Base-by-base conservation (phyloP, 2,797 vertebrate genomes). In the Poecilia wingei region DNA sequence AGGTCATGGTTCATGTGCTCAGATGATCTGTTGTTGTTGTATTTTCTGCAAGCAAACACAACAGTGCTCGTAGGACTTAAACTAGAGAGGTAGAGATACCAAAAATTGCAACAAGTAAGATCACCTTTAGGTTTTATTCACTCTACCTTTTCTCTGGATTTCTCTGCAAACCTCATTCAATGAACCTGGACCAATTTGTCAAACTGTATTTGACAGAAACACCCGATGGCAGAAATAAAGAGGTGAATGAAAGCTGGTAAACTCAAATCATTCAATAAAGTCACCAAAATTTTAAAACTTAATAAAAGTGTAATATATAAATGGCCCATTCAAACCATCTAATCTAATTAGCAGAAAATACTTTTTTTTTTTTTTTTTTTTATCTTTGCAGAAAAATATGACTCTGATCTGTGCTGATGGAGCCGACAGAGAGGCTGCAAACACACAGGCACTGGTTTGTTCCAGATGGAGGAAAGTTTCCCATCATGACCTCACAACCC, bases 331-430 rank as follows among this genome's bases (percentile, higher is more conserved):
- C 20, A 41, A 3, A 28, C 20, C 12, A 68, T 22, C 64, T 13
- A 18, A 74, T 25, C 0, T 45, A 28, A 80, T 2, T 5, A 0
- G 73, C 12, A 64, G 1, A 36, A 28, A 79, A 22, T 41, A 36
- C 6, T 33, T 20, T 31, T 2, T 22, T 43, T 43, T 55, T 43
- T 43, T 55, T 76, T 77, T 84, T 77, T 84, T 77, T 76, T 36
- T 45, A 80, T 82, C 82, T 81, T 72, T 6, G 20, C 76, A 84
- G 74, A 79, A 75, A 79, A 76, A 59, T 5, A 85, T 81, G 77
- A 88, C 51, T 75, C 59, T 88, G 76, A 94, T 88, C 41, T 68
- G 79, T 85, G 76, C 61, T 92, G 90, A 92, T 81, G 71, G 85
- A 79, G 82, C 61, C 91, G 88, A 93, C 82, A 75, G 84, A 80